Base-by-base conservation (phyloP, 2,888 invertebrate species). In the Autographa gamma region DNA sequence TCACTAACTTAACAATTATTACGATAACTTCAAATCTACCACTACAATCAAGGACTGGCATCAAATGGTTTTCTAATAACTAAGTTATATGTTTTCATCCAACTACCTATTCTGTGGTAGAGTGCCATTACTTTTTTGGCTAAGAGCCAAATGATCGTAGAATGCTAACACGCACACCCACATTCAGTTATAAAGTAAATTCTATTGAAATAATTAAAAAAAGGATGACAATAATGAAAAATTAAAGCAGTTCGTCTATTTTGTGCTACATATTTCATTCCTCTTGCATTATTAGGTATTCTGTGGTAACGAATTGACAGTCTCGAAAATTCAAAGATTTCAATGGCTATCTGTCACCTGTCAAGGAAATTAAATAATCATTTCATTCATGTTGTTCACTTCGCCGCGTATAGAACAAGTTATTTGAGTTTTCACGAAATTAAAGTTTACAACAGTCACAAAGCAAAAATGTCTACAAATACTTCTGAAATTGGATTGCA, bases 401-500 rank as follows among this genome's bases (percentile, higher is more conserved):
- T 78, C 56, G 62, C 56, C 14, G 62, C 9, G 61, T 64, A 7
- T 13, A 58, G 66, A 77, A 66, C 18, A 31, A 34, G 34, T 34
- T 63, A 60, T 69, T 69, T 11, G 31, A 71, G 43, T 56, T 69
- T 67, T 63, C 54, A 54, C 58, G 18, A 73, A 77, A 74, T 77
- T 73, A 61, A 58, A 71, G 71, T 76, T 65, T 60, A 14, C 7
- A 52, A 38, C 32, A 72, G 48, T 66, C 41, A 65, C 7, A 72
- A 61, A 11, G 63, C 48, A 0, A 88, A 83, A 76, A 91, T 91
- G 90, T 82, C 90, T 66, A 68, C 88, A 16, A 91, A 93, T 88
- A 87, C 94, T 62, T 84, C 87, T 64, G 87, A 88, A 66, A 91
- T 95, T 74, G 93, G 92, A 63, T 82, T 88, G 16, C 91, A 93